Evolutionary conservation across 2,888 invertebrate genomes (phyloP).

Genomic region (Ametastegia equiseti): DNA sequence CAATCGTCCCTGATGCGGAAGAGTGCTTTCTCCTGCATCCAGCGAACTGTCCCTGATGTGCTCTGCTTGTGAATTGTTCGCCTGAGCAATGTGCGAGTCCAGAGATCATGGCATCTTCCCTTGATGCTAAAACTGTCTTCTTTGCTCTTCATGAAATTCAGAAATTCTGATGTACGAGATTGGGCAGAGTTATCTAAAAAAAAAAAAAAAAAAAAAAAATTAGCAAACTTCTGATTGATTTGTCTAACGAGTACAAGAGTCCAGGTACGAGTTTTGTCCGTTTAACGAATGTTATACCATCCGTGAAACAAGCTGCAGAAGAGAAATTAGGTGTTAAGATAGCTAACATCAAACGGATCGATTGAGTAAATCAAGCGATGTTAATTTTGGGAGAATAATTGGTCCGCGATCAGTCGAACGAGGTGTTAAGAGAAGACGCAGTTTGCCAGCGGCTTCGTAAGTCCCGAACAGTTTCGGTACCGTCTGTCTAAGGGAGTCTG

Average conservation of each 20-base stretch:
- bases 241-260: background rate
- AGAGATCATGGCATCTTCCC: background rate
- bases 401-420: constrained; percentile 69
- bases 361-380: constrained; percentile 59
- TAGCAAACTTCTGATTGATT: background rate
- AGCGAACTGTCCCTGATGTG: constrained; percentile 10
- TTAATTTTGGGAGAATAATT: constrained; percentile 73
- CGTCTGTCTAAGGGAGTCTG: constrained; percentile 59
- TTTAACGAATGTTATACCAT: background rate
- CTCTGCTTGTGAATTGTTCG: background rate
- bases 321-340: constrained; percentile 51
- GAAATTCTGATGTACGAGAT: background rate
- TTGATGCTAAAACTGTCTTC: background rate
- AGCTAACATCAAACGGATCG: constrained; percentile 50
- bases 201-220: too few relatives aligned
- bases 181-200: too few relatives aligned
- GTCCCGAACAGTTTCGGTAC: background rate
- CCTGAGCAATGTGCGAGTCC: background rate
- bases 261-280: background rate
- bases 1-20: constrained; percentile 26
- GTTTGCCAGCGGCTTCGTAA: constrained; percentile 7
- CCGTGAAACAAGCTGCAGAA: constrained; percentile 24
- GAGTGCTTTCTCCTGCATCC: constrained; percentile 13
- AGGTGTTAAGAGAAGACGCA: constrained; percentile 64
- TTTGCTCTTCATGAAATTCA: background rate